Base-by-base conservation (phyloP, 2,113 vertebrate genomes). In the Sceloporus undulatus region DNA sequence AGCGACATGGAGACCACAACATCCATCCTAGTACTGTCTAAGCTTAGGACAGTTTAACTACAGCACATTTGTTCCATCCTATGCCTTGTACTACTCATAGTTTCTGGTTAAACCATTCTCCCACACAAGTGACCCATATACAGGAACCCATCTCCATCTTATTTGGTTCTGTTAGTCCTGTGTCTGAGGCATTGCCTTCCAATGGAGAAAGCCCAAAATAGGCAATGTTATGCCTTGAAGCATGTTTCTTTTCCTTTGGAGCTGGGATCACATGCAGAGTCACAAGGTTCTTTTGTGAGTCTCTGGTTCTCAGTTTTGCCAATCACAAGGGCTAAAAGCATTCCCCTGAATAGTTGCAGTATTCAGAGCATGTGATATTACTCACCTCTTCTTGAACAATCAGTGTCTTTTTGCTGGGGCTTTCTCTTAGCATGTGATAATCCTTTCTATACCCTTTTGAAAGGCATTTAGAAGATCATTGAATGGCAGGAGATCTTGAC, bases 371-470 rank as follows among this genome's bases (percentile, higher is more conserved):
- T 54, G 73, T 23, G 73, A 79, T 77, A 84, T 68, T 52, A 21
- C 29, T 62, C n/a, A 68, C 65, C n/a, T 66, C 29, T 82, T 52
- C 77, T 73, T 56, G 34, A 82, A 77, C 73, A 76, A 85, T 54
- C 18, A 16, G 9, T 77, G 62, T 74, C 62, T 71, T 86, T 86
- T 42, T 89, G 25, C 48, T 70, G 2, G 25, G 5, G n/a, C 42
- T 66, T 88, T 59, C 10, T 59, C 13, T 21, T 27, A 42, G 25
- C 73, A 77, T 82, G 54, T 70, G 79, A 82, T 75, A n/a, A 16
- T 42, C 71, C 85, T 75, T 25, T 9, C 65, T 6, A 29, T 79
- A 74, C 25, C 59, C 38, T 25, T 27, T 71, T 54, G 48, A 87
- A 73, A 80, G 42, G 29, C 13, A 5, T 42, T 82, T 73, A 6